Base-by-base conservation (phyloP, 2,888 invertebrate genomes). In the Tiliacea aurago region DNA sequence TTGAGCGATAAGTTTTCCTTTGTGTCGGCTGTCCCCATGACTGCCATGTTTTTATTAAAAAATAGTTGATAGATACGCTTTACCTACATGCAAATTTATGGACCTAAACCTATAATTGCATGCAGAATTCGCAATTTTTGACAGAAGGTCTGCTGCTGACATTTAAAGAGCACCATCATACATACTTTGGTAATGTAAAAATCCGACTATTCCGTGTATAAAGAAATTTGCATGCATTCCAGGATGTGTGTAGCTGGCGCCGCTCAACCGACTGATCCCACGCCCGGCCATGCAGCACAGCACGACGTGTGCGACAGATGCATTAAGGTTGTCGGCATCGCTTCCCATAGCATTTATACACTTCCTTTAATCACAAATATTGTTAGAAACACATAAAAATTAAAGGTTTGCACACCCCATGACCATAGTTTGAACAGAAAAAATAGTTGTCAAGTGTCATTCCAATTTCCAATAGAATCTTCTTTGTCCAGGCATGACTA, bases 161-260 rank as follows among this genome's bases (percentile, higher is more conserved):
- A 33, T 33, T 20, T 23, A 49, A 28, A 15, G 9, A 51, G 33
- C 15, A 80, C 15, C 15, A 20, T 13, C 0, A 59, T 78, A 87
- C 87, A 23, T 66, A 85, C 85, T 85, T 76, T 85, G 94, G 76
- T 89, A 92, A 81, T 94, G 91, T 53, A 95, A 76, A 80, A 95
- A 91, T 85, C 95, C 95, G 67, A 95, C 15, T 53, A 94, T 71
- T 72, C 95, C 95, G 67, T 95, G 95, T 79, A 95, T 81, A 81
- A 95, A 92, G 84, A 92, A 94, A 84, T 95, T 95, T 2, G 89
- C 92, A 81, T 95, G 95, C 93, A 95, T 93, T 59, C 95, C 95
- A 1, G 94, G 93, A 69, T 94, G 91, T 49, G 93, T 91, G 81
- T 86, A 95, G 67, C 89, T 91, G 64, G 86, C 89, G 45, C 87